A percentile compares a stretch with the other conserved stretches of the same genome.
Conservation (phyloP, 2,888 invertebrate genomes). For the Fragum sueziense region DNA sequence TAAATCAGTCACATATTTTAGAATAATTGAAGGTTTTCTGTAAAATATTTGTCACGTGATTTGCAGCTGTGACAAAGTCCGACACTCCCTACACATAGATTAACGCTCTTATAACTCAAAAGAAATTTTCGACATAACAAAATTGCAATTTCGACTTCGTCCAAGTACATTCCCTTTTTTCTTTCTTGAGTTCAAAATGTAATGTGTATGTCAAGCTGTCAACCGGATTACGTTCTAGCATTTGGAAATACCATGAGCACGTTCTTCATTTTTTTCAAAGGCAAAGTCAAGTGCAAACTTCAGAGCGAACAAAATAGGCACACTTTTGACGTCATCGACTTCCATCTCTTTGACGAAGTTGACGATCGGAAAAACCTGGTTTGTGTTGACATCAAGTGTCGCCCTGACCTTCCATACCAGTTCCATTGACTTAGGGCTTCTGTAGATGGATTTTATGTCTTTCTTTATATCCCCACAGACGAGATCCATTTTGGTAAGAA, state of each 20-base stretch:
- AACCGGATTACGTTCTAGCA: no score
- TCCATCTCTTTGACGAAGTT: slow-evolving; percentile 7
- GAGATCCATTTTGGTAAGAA: slow-evolving; percentile 3
- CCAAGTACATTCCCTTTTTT: no score
- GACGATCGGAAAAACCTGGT: slow-evolving; percentile 5
- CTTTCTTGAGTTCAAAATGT: no score
- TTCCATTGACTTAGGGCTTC: not conserved
- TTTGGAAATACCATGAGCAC: not conserved
- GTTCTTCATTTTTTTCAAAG: not conserved
- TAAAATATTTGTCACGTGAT: no score
- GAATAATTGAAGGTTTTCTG: no score
- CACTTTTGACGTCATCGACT: not conserved
- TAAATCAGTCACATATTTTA: no score
- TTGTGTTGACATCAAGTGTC: not conserved
- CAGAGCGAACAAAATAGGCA: slow-evolving; percentile 14
- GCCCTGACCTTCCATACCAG: not conserved
- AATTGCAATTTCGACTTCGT: no score
- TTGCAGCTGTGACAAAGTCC: no score
- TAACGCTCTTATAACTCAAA: no score
- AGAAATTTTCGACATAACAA: no score
- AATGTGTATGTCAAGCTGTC: no score
- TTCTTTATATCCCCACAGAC: not conserved
- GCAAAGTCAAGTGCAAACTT: slow-evolving; percentile 7
- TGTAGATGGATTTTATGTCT: not conserved
- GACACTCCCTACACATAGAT: no score